phyloP scores from a whole-genome alignment of 2,888 invertebrate genomes.

The Sympetrum striolatum region DNA sequence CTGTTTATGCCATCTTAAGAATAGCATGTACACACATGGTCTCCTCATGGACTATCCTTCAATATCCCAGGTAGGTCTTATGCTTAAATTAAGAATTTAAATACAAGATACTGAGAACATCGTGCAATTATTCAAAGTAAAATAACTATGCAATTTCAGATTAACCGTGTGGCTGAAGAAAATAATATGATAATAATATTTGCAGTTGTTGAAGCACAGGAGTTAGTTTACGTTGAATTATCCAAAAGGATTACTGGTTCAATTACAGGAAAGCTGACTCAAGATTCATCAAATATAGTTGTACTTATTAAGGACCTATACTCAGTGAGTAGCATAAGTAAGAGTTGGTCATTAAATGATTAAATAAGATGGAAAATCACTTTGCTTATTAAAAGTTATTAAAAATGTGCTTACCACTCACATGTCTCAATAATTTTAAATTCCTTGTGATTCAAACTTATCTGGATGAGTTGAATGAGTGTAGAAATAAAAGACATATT shows the following conservation, averaged over 20 bases:
- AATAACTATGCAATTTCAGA: slow-evolving; percentile 55
- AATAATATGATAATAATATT: slow-evolving; percentile 81
- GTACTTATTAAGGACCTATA: slow-evolving; percentile 74
- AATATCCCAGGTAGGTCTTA: slow-evolving; percentile 63
- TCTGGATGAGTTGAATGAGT: too few species aligned
- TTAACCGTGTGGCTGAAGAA: slow-evolving; percentile 69
- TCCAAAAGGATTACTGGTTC: slow-evolving; percentile 71
- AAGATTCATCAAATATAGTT: slow-evolving; percentile 72
- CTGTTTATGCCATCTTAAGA: slow-evolving; percentile 70
- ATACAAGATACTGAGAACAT: too few species aligned
- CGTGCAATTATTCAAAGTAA: too few species aligned
- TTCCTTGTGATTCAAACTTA: too few species aligned
- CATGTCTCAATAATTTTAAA: too few species aligned
- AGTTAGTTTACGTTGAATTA: slow-evolving; percentile 62
- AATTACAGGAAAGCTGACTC: slow-evolving; percentile 67
- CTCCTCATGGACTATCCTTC: slow-evolving; percentile 80
- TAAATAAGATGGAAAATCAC: too few species aligned
- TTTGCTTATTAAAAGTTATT: too few species aligned
- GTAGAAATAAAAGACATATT: too few species aligned
- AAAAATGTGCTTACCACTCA: too few species aligned
- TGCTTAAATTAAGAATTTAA: background rate
- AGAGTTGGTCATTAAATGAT: too few species aligned
- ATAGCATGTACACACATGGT: slow-evolving; percentile 65
- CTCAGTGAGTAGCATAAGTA: slow-evolving; percentile 61
- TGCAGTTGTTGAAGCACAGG: slow-evolving; percentile 64